phyloP scores from a whole-genome alignment of 2,113 vertebrate genomes.

The Prionailurus bengalensis region DNA sequence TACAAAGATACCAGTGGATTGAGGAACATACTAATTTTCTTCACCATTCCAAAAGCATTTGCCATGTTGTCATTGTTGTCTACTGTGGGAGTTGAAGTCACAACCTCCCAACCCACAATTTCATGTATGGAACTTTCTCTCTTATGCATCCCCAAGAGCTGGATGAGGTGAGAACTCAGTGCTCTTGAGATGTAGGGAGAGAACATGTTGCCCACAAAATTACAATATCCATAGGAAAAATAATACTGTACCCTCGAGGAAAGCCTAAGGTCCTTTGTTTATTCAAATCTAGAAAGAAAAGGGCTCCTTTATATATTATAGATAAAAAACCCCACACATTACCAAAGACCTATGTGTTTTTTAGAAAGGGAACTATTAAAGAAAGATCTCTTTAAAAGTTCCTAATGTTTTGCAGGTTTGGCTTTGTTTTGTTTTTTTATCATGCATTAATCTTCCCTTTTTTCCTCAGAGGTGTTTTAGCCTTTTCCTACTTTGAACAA shows the following conservation, averaged over 20 bases:
- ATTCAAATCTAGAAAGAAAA: slow-evolving; percentile 36
- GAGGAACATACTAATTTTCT: not conserved
- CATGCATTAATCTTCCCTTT: not conserved
- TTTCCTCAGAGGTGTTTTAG: not conserved
- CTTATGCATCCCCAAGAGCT: not conserved
- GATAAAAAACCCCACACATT: not conserved
- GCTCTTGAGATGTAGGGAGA: not conserved
- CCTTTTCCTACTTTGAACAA: not conserved
- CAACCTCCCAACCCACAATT: not conserved
- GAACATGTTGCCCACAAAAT: not conserved
- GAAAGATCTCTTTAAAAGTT: not conserved
- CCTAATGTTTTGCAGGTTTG: not conserved
- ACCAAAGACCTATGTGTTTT: not conserved
- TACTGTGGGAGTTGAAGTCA: not conserved
- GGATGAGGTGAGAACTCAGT: not conserved
- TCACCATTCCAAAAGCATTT: not conserved
- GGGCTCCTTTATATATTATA: not conserved
- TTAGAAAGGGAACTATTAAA: not conserved
- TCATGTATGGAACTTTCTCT: not conserved
- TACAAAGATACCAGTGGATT: not conserved
- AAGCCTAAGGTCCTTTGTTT: not conserved
- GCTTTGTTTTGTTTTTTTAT: not conserved
- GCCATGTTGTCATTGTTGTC: not conserved
- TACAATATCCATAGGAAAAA: not conserved
- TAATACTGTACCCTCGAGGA: not conserved